Conservation (phyloP, 2,888 invertebrate species). For the Tridacna crocea region DNA sequence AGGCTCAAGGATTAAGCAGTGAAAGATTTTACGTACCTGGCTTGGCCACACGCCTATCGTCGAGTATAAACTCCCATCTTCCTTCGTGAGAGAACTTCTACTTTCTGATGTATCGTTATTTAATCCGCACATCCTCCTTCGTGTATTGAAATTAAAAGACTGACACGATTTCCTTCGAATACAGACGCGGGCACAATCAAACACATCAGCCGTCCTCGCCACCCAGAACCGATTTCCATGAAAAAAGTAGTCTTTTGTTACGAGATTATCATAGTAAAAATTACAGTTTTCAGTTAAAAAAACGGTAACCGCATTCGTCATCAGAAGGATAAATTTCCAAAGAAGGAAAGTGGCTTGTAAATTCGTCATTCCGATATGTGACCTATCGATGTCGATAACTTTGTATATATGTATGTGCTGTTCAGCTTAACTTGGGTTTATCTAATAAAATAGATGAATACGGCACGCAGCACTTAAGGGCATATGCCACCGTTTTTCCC, state of each 20-base stretch:
- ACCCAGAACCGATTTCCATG: slow-evolving; percentile 1
- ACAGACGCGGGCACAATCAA: background rate
- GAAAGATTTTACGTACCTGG: background rate
- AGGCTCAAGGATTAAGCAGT: no score
- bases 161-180: background rate
- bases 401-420: no score
- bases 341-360: no score
- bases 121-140: background rate
- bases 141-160: background rate
- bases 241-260: background rate
- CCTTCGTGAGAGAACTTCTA: background rate
- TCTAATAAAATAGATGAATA: no score
- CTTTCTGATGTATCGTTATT: background rate
- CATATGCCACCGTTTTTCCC: no score
- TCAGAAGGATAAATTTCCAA: no score
- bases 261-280: background rate
- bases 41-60: slow-evolving; percentile 1
- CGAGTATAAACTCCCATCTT: background rate
- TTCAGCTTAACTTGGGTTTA: no score
- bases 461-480: no score
- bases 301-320: no score
- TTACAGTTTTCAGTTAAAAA: no score
- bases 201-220: background rate
- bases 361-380: no score
- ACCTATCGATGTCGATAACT: no score